A percentile compares a stretch with the other conserved stretches of the same genome.
Conservation (phyloP, 2,797 vertebrate genomes). For the Spinibarbus caldwelli region DNA sequence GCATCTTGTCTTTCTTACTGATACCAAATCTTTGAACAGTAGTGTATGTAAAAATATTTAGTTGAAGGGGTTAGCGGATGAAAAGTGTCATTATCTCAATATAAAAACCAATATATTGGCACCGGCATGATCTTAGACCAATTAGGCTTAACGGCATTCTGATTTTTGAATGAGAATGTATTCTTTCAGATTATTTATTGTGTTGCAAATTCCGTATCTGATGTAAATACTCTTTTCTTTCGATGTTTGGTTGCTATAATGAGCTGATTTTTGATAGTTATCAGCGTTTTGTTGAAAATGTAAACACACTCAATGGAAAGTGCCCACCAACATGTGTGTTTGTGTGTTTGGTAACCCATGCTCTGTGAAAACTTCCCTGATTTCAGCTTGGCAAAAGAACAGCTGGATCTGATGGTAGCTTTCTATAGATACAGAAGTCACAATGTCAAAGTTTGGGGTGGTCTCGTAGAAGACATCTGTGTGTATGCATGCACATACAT, state of each 20-base stretch:
- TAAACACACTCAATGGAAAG: neutral
- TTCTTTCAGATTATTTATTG: neutral
- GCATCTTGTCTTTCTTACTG: neutral
- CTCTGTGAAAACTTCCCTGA: neutral
- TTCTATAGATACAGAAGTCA: constrained; percentile 2
- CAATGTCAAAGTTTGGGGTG: constrained; percentile 15
- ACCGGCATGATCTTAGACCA: neutral
- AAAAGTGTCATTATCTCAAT: neutral
- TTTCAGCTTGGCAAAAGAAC: neutral
- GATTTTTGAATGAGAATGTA: neutral
- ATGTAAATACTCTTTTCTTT: neutral
- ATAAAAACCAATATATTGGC: neutral
- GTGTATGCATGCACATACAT: neutral
- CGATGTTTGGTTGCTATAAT: neutral
- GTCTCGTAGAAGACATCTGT: constrained; percentile 16
- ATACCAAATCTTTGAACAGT: neutral
- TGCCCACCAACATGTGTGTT: neutral
- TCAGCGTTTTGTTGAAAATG: neutral
- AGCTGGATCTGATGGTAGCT: constrained; percentile 8
- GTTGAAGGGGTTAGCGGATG: neutral
- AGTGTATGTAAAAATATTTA: neutral
- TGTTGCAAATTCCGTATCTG: neutral
- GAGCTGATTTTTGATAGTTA: constrained; percentile 2
- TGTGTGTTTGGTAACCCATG: neutral
- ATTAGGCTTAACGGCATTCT: neutral